Evolutionary conservation across 2,888 invertebrate genomes (phyloP), one percentile per base, ranked within the genome.

Genomic region (Griposia aprilina): DNA sequence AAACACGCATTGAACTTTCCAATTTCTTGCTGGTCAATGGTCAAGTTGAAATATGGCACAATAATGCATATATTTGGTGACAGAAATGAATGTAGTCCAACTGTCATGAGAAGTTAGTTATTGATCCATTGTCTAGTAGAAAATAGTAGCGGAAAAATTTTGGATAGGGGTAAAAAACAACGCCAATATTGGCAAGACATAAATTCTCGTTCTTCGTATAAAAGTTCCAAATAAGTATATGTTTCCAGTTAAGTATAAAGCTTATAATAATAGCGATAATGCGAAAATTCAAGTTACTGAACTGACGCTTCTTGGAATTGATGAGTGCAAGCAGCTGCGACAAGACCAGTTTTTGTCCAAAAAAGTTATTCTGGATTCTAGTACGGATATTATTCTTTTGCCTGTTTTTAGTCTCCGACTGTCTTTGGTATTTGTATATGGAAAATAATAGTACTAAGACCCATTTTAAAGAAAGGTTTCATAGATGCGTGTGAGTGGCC

Each of bases 11-110:
- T 76, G 45, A 73, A 41, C 41, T 68, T 72, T 74, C 45, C 65
- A 78, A 86, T 73, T 67, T 78, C 74, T 86, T 63, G 59, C 6
- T 67, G 63, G 45, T 50, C 70, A 69, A 30, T 66, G 66, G 59
- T 48, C 48, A 48, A 15, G n/a, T 41, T 72, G 57, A 65, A 65
- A 65, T 36, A 76, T 74, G 41, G 23, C 15, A 30, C 17, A 26
- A 17, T 2, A 11, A 17, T 50, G 7, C 52, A 48, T 65, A 66
- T 48, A 48, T 66, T 45, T 36, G 13, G 55, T 20, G 26, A 23
- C 23, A 30, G 2, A 60, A 66, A 67, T n/a, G 8, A 1, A 41
- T 8, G 30, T 20, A 48, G 20, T 45, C 23, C 17, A 23, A 30
- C 8, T 55, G 8, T 55, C 17, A 45, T 36, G 26, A 20, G 8